Percentiles rank a stretch among this genome's conserved stretches.
Evolutionary conservation across 2,888 invertebrate species (phyloP).

Genomic region (Anoplius nigerrimus): DNA sequence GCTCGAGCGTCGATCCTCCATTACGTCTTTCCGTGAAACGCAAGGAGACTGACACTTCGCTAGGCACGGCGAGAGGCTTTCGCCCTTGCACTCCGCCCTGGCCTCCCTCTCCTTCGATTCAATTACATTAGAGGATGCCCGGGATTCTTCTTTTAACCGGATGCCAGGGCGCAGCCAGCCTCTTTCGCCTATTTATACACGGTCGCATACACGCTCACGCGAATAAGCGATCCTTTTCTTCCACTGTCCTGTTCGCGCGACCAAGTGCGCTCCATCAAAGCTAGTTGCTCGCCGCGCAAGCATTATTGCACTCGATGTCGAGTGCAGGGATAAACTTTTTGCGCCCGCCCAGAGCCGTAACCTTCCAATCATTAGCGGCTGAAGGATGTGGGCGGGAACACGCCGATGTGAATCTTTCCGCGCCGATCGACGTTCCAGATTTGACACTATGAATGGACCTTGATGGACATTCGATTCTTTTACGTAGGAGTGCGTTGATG

Average conservation of each 20-base stretch:
- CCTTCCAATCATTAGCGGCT: too few relatives aligned
- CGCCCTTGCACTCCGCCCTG: slow-evolving; percentile 6
- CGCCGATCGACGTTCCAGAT: too few relatives aligned
- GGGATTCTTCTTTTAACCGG: slow-evolving; percentile 26
- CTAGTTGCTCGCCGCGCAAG: background rate
- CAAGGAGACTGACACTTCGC: slow-evolving; percentile 20
- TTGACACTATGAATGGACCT: too few relatives aligned
- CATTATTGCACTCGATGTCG: background rate
- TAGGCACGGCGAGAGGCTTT: slow-evolving; percentile 14
- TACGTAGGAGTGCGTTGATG: too few relatives aligned
- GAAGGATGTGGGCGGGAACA: too few relatives aligned
- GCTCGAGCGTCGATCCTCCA: slow-evolving; percentile 14
- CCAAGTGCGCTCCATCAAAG: background rate
- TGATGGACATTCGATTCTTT: too few relatives aligned
- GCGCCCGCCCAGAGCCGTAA: too few relatives aligned
- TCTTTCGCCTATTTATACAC: slow-evolving; percentile 3
- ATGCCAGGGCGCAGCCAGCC: slow-evolving; percentile 16
- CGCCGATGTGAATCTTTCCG: too few relatives aligned
- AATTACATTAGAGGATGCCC: slow-evolving; percentile 50
- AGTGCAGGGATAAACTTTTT: background rate
- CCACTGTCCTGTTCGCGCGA: background rate
- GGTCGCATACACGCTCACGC: background rate
- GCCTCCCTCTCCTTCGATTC: slow-evolving; percentile 45
- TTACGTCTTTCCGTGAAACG: background rate
- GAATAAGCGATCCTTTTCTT: background rate